Evolutionary conservation across 2,888 invertebrate species (phyloP).

Genomic region (Pandemis heparana): DNA sequence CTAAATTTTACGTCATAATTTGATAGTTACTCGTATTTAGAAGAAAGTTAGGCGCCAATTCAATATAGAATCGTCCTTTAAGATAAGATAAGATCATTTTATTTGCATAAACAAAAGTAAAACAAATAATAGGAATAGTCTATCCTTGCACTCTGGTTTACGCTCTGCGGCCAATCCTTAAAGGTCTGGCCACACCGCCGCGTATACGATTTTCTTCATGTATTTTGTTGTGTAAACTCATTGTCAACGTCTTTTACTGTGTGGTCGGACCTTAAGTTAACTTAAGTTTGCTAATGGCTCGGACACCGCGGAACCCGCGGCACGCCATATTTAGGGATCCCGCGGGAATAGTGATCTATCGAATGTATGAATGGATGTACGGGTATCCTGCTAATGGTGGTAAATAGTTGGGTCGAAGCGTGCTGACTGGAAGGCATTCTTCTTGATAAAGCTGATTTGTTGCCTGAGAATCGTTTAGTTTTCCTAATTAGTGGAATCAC

Average conservation of each 20-base stretch:
- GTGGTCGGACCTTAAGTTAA: slow-evolving; percentile 53
- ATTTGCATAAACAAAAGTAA: too few relatives aligned
- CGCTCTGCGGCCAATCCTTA: slow-evolving; percentile 50
- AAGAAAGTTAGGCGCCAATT: too few relatives aligned
- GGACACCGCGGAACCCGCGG: slow-evolving; percentile 63
- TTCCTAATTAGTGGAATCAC: background rate
- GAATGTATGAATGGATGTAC: slow-evolving; percentile 45
- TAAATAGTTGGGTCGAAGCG: slow-evolving; percentile 21
- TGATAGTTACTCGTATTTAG: too few relatives aligned
- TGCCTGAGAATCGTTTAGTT: background rate
- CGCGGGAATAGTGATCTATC: slow-evolving; percentile 60
- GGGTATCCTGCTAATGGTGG: slow-evolving; percentile 34
- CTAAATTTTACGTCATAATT: too few relatives aligned
- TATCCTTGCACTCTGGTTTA: background rate
- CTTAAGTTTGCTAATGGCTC: slow-evolving; percentile 68
- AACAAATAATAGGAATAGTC: too few relatives aligned
- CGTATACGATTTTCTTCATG: too few relatives aligned
- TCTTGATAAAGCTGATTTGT: slow-evolving; percentile 13
- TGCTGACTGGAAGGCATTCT: slow-evolving; percentile 22
- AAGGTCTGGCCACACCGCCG: too few relatives aligned
- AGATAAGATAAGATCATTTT: too few relatives aligned
- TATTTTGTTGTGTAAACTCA: too few relatives aligned
- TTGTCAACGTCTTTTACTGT: too few relatives aligned
- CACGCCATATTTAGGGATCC: slow-evolving; percentile 65
- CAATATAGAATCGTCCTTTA: too few relatives aligned